Conservation (phyloP, 2,888 invertebrate species). For the Ceratothoa steindachneri region DNA sequence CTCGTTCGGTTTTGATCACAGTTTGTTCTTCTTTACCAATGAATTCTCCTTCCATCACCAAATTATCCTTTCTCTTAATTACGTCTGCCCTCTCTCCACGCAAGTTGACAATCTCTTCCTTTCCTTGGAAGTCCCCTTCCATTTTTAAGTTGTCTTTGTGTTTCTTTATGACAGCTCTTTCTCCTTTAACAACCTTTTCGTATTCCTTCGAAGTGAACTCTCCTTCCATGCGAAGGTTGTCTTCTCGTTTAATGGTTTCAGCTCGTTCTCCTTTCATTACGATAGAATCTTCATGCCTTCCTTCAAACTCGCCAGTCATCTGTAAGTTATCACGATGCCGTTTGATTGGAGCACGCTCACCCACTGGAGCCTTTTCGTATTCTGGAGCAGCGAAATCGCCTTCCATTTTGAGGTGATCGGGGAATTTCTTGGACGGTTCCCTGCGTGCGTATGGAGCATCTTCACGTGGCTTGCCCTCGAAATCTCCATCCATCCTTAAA, state of each 20-base stretch:
- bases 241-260: constrained; percentile 27
- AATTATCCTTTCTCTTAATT: constrained; percentile 54
- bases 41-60: constrained; percentile 56
- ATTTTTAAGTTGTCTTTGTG: constrained; percentile 56
- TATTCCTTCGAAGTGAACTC: constrained; percentile 55
- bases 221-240: constrained; percentile 51
- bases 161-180: constrained; percentile 54
- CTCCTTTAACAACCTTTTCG: constrained; percentile 61
- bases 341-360: constrained; percentile 51
- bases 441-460: constrained; percentile 51
- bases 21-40: constrained; percentile 44
- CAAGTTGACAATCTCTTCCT: constrained; percentile 55
- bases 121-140: constrained; percentile 59
- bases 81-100: constrained; percentile 52
- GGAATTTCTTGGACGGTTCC: constrained; percentile 52
- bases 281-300: constrained; percentile 56
- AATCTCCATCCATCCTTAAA: constrained; percentile 60
- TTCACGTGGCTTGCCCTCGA: constrained; percentile 58
- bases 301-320: constrained; percentile 58
- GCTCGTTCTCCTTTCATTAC: constrained; percentile 32
- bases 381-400: constrained; percentile 36
- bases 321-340: constrained; percentile 56
- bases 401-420: constrained; percentile 34
- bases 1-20: constrained; percentile 52
- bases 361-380: constrained; percentile 53